Conservation (phyloP, 2,888 invertebrate species). For the Drosophila mulleri region DNA sequence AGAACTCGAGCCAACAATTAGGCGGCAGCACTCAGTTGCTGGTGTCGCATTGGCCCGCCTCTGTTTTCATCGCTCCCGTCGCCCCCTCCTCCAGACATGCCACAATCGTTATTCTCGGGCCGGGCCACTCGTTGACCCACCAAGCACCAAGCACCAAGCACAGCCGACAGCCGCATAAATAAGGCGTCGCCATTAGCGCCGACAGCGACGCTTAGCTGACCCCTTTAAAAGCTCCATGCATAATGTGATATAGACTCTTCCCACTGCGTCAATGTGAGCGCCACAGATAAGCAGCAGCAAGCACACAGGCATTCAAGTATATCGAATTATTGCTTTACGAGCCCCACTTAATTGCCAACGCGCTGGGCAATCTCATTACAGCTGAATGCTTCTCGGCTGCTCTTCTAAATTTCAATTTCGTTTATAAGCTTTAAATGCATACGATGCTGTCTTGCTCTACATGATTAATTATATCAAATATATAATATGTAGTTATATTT, state of each 20-base stretch:
- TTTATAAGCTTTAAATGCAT: neutral
- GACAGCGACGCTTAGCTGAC: conserved; percentile 60
- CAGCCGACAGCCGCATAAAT: conserved; percentile 54
- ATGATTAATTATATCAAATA: too few relatives aligned
- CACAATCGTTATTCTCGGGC: conserved; percentile 20
- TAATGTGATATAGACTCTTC: conserved; percentile 5
- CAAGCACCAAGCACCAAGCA: conserved; percentile 51
- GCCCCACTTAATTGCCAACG: neutral
- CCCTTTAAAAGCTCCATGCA: conserved; percentile 49
- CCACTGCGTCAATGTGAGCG: conserved; percentile 10
- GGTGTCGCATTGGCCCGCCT: conserved; percentile 29
- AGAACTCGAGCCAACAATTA: conserved; percentile 54
- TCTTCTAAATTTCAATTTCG: neutral
- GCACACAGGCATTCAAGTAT: neutral
- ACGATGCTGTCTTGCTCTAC: neutral
- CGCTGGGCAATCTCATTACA: conserved; percentile 3
- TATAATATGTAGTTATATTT: too few relatives aligned
- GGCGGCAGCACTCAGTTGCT: conserved; percentile 56
- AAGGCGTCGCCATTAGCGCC: conserved; percentile 67
- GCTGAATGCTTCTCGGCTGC: neutral
- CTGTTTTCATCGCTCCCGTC: neutral
- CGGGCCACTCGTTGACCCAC: conserved; percentile 50
- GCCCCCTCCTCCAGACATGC: neutral
- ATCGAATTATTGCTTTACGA: neutral
- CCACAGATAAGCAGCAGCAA: neutral